A percentile compares a stretch with the other conserved stretches of the same genome.
These are phyloP conservation scores for Myzus persicae DNA, from an alignment of 1,140 invertebrate genomes.

Conservation along the genomic window DNA sequence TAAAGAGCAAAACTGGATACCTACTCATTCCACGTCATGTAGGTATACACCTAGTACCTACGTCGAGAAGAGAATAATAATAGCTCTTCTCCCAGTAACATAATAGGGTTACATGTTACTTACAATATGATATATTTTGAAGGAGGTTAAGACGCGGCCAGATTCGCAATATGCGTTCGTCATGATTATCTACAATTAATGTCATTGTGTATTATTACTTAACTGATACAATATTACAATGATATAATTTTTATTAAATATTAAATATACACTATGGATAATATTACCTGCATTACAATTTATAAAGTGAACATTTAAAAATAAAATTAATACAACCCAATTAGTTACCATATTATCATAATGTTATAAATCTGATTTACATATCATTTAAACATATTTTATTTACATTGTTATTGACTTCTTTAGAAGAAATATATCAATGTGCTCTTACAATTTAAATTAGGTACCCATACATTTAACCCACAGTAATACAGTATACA, in stretches of 20 bases:
- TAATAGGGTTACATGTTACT: slow-evolving; percentile 5
- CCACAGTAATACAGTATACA: too few species aligned
- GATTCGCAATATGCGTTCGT: not conserved
- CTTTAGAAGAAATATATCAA: too few species aligned
- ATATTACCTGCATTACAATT: too few species aligned
- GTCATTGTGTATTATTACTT: not conserved
- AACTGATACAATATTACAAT: not conserved
- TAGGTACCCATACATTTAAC: too few species aligned
- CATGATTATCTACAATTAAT: not conserved
- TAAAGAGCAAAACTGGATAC: slow-evolving; percentile 9
- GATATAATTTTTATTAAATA: not conserved
- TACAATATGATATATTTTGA: not conserved
- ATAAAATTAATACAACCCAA: too few species aligned
- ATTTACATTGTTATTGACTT: too few species aligned
- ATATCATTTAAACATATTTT: too few species aligned
- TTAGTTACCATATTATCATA: too few species aligned
- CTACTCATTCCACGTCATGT: not conserved
- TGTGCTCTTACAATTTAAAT: too few species aligned
- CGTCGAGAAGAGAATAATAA: not conserved
- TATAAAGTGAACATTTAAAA: too few species aligned
- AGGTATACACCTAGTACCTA: not conserved
- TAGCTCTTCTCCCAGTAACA: not conserved
- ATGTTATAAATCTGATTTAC: too few species aligned
- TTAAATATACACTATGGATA: not conserved
- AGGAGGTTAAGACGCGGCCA: not conserved